Evolutionary conservation across 2,797 vertebrate genomes (phyloP), one percentile per base, ranked within the genome.

Genomic region (Sciaenops ocellatus): DNA sequence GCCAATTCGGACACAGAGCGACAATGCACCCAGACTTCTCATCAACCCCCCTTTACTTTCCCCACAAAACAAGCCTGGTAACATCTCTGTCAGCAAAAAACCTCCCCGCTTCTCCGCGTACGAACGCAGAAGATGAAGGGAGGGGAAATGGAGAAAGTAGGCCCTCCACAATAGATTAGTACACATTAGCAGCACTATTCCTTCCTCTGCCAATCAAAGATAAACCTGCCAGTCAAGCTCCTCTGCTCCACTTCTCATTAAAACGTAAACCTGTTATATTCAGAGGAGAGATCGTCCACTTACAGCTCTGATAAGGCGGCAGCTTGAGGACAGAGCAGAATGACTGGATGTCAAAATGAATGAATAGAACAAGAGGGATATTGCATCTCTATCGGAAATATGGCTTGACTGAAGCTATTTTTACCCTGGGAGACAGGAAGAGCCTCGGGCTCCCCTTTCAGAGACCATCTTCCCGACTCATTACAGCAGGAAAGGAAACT

Each of bases 11-110:
- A 84, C 83, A 80, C 68, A 73, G 73, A 85, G 70, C 79, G 41
- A 88, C 68, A 90, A 89, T 73, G 41, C 52, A 62, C 60, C 73
- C 78, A 76, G 60, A 65, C 67, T 82, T 80, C 69, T 69, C 76
- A 76, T 84, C 76, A 76, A 8, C 54, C 54, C 52, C 69, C 61
- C 42, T 28, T 16, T 11, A 8, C 57, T 62, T 82, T 69, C 22
- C 61, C 78, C 63, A 73, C 38, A 79, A 83, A 75, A 88, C 72
- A 67, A 84, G 78, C 69, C 50, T n/a, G 78, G 80, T 89, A 81
- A 87, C 81, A 80, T 86, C 78, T 87, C 76, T 69, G 78, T 91
- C 90, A 91, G 89, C 89, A 84, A 78, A 38, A 89, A 90, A 64
- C 10, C 51, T 34, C 34, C 74, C 70, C 4, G 34, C 63, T 81